Evolutionary conservation across 2,797 vertebrate genomes (phyloP), one percentile per base, ranked within the genome.

Genomic region (Dendrocincla fuliginosa): DNA sequence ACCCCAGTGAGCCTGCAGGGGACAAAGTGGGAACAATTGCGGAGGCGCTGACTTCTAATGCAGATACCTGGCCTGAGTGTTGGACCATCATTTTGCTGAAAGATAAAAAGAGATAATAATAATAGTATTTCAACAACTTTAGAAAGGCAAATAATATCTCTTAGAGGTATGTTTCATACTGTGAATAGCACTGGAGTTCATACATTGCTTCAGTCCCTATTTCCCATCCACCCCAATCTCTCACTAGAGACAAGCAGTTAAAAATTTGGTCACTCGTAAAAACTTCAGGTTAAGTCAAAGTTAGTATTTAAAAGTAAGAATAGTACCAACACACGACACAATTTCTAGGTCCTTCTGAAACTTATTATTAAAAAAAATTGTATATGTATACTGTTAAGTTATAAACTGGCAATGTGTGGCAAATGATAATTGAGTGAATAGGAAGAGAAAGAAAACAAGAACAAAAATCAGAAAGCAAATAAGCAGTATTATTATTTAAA

Each of bases 31-130:
- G 99, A n/a, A 99, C 99, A 90, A 99, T 97, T 92, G 99, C 99
- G 6, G 99, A 98, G 46, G 98, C 98, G 90, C 99, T 99, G 98
- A 99, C 98, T 97, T 99, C 99, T 18, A 99, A 98, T 83, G 98
- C 98, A 79, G 98, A 98, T 90, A 99, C 98, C 84, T 98, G 98
- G 89, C 98, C 98, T 39, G 98, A 91, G 97, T 99, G 98, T 97
- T 99, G 99, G 96, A 99, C 99, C 99, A 99, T 99, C 99, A 99
- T 99, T 98, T 98, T 98, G 97, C 98, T 98, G 97, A 96, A 98
- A 97, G 84, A 74, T 15, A 96, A 96, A 84, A 95, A 93, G 67
- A 93, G 55, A 96, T 6, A 93, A 92, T 28, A 86, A 87, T 35
- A 77, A 86, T 37, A 95, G 39, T 61, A 49, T 93, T 94, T 94